Conservation (phyloP, 2,113 vertebrate genomes). For the Ciconia stormi region DNA sequence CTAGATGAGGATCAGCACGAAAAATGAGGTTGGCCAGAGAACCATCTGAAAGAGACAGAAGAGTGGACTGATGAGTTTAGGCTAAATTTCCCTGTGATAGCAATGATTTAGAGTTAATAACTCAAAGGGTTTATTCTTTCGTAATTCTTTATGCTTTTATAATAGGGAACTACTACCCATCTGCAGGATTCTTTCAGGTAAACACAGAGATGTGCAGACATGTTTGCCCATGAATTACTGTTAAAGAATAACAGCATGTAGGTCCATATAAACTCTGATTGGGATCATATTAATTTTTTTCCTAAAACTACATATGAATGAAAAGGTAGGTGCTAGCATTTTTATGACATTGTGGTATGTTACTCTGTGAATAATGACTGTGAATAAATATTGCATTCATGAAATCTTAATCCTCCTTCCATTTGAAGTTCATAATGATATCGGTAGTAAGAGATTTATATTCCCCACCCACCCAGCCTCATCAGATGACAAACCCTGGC, state of each 20-base stretch:
- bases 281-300: neutral
- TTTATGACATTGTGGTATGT: slow-evolving; percentile 31
- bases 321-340: slow-evolving; percentile 40
- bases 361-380: slow-evolving; percentile 46
- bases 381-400: slow-evolving; percentile 51
- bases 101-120: neutral
- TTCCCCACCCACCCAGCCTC: slow-evolving; percentile 15
- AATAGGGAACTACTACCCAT: neutral
- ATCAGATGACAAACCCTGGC: neutral
- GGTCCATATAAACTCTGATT: neutral
- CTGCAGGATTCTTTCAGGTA: neutral
- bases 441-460: neutral
- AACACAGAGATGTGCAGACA: neutral
- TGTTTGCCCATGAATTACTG: neutral
- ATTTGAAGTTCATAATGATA: neutral
- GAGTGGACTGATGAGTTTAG: neutral
- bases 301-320: neutral
- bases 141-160: neutral
- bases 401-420: slow-evolving; percentile 48
- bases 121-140: neutral
- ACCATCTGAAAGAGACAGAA: neutral
- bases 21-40: neutral
- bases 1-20: neutral
- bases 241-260: neutral
- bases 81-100: neutral